Base-by-base conservation (phyloP, 2,888 invertebrate species). In the Diaprepes abbreviatus region DNA sequence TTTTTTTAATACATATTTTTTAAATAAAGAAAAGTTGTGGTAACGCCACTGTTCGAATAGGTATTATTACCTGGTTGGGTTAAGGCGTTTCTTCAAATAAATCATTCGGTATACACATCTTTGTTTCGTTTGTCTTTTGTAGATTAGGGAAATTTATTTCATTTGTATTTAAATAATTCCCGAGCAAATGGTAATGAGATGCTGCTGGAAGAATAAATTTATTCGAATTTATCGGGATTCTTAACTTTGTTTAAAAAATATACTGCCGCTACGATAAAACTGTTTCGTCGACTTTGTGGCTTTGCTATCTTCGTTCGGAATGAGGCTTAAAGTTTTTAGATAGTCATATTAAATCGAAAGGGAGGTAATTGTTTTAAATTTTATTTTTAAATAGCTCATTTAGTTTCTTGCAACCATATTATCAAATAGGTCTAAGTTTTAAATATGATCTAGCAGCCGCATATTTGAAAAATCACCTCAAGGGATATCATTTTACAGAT, bases 101-200 rank as follows among this genome's bases (percentile, higher is more conserved):
- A 68, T 68, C 68, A 68, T 58, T 31, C 40, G 31, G 62, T 36
- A 48, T 50, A 40, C 52, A 67, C 33, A 63, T 48, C 43, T 58
- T 28, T 54, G 63, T 63, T 52, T 58, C 58, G 66, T 66, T 69
- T 60, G 45, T 62, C 63, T 64, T 64, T 48, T 58, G 58, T 58
- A 69, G 69, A 69, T 69, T 69, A 69, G 69, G 63, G 64, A 59
- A 69, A 69, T 69, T 69, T 69, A 69, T 69, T 69, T 69, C 63
- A 59, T 69, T 50, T 64, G 63, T 69, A 69, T 69, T 69, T 69
- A 69, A 69, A 69, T 69, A 69, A 59, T 63, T 64, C 68, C 68
- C 52, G 64, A 63, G 59, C 52, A 28, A 28, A 28, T 64, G 38
- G 52, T 31, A 57, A 24, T 24, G 24, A 24, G 24, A 24, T 24